Evolutionary conservation across 2,797 vertebrate genomes (phyloP).

Genomic region (Darevskia mixta): DNA sequence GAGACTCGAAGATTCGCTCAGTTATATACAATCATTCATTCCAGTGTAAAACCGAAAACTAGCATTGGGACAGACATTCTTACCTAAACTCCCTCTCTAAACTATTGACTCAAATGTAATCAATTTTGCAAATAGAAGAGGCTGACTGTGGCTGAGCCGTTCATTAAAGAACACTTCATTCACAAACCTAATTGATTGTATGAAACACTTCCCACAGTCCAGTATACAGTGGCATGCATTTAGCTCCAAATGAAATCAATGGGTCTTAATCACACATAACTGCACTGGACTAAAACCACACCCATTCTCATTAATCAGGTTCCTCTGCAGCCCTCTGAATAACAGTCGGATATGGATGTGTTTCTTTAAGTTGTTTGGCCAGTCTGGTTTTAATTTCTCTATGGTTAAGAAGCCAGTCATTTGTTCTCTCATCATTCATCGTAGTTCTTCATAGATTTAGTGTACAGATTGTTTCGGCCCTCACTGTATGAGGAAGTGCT

Average conservation of each 20-base stretch:
- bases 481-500: neutral
- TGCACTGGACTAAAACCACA: constrained; percentile 11
- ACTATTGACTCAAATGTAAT: neutral
- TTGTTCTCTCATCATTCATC: constrained; percentile 3
- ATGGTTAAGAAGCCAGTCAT: constrained; percentile 7
- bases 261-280: neutral
- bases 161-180: neutral
- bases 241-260: constrained; percentile 22
- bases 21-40: neutral
- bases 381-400: neutral
- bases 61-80: neutral
- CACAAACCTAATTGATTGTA: constrained; percentile 7
- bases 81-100: neutral
- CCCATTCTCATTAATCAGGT: neutral
- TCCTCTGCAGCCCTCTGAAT: neutral
- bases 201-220: constrained; percentile 5
- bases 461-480: constrained; percentile 23
- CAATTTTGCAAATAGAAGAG: neutral
- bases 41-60: neutral
- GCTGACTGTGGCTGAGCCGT: neutral
- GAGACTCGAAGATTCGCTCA: neutral
- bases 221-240: constrained; percentile 3
- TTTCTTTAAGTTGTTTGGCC: neutral
- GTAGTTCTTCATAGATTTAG: constrained; percentile 18
- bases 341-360: neutral